Base-by-base conservation (phyloP, 2,797 vertebrate species). In the Gambusia yucatana region DNA sequence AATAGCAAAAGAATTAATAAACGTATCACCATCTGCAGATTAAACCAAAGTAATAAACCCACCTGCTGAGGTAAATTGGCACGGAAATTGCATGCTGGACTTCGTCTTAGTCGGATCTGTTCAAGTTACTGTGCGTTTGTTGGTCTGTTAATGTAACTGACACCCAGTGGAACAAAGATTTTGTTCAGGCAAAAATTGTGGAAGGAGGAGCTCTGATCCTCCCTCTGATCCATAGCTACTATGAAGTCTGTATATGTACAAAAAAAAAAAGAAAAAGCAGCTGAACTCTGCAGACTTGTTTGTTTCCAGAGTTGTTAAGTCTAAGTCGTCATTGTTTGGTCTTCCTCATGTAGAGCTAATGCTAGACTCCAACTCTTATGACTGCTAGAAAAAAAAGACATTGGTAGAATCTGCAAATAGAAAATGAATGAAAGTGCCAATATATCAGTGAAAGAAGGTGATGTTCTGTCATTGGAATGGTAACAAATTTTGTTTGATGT, bases 151-250 rank as follows among this genome's bases (percentile, higher is more conserved):
- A 86, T 87, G 79, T 75, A 81, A 76, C 86, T 84, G 74, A 79
- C 11, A 75, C 50, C 72, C 78, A 86, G 69, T 82, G 74, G 57
- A 85, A 77, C 81, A 78, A 85, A 67, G 77, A 79, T 82, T 90
- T 87, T 91, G 84, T 90, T 77, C 79, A 57, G 47, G 63, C 72
- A 63, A 77, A 86, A 59, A 76, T 74, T 79, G 76, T 79, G 80
- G 82, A 91, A 90, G 93, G 94, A 92, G 94, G 93, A 91, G 93
- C 91, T 87, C 77, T 39, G 28, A 78, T 39, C 43, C 44, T 61
- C 72, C 71, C 75, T 77, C 84, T 78, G 84, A 77, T 82, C 82
- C 82, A 81, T 50, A 46, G 74, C 57, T 61, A 11, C 77, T 67
- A 28, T 78, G 82, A 73, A 52, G 43, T 9, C 59, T 75, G 39